Conservation (phyloP, 2,888 invertebrate genomes). For the Agrotis clavis region DNA sequence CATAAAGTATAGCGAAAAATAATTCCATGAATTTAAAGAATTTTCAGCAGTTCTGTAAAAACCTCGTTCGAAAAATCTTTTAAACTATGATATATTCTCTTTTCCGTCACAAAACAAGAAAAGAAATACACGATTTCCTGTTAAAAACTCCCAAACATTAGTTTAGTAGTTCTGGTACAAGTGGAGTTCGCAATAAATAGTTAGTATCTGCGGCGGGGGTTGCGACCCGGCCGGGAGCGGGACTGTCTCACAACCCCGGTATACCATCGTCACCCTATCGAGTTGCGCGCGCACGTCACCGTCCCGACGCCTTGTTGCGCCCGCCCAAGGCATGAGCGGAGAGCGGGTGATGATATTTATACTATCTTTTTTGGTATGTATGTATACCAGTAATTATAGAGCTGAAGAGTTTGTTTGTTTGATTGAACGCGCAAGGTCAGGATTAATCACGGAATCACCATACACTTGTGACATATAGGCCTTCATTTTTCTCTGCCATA, state of each 20-base stretch:
- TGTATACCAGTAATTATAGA: not conserved
- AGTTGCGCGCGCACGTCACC: slow-evolving; percentile 79
- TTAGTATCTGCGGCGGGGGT: slow-evolving; percentile 54
- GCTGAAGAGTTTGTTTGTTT: too few species aligned
- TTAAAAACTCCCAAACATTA: slow-evolving; percentile 33
- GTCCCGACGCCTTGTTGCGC: slow-evolving; percentile 66
- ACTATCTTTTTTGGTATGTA: too few species aligned
- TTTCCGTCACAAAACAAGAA: not conserved
- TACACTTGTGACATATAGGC: too few species aligned
- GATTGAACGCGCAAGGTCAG: too few species aligned
- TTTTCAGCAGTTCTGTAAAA: not conserved
- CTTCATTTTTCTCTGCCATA: too few species aligned
- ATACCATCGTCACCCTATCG: slow-evolving; percentile 68
- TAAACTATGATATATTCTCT: not conserved
- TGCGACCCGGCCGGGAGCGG: slow-evolving; percentile 61
- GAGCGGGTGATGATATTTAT: slow-evolving; percentile 48
- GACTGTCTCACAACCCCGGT: slow-evolving; percentile 62
- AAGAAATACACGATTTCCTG: not conserved
- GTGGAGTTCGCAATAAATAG: slow-evolving; percentile 55
- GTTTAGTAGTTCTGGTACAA: slow-evolving; percentile 37
- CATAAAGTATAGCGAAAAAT: not conserved
- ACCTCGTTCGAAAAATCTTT: too few species aligned
- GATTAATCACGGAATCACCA: too few species aligned
- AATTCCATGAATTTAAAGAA: not conserved
- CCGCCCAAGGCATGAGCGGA: slow-evolving; percentile 52